phyloP scores from a whole-genome alignment of 2,113 vertebrate species.

The Xenus cinereus region DNA sequence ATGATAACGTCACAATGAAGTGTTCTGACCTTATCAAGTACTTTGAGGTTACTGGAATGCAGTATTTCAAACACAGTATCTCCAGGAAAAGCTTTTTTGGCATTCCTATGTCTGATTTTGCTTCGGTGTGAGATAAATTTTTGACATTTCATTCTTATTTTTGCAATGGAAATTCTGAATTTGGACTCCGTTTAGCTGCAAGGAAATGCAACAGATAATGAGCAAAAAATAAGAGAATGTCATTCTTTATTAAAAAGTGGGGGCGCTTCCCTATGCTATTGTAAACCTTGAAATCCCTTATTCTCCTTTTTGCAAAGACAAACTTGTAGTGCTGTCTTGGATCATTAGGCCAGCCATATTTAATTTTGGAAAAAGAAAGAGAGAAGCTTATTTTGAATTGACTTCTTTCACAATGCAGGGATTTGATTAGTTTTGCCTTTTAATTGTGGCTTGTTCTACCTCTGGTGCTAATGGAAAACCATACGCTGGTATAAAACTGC shows the following conservation, averaged over 20 bases:
- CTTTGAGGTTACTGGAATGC: background rate
- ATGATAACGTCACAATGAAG: background rate
- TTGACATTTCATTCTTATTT: background rate
- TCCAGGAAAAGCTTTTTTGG: background rate
- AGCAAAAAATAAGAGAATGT: background rate
- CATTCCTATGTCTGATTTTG: background rate
- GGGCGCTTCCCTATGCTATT: accelerated
- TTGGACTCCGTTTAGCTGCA: background rate
- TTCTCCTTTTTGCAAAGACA: background rate
- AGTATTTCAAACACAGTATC: background rate
- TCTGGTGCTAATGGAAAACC: background rate
- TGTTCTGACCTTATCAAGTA: background rate
- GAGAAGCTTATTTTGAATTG: background rate
- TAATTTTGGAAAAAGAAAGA: background rate
- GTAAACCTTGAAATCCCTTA: background rate
- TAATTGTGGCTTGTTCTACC: background rate
- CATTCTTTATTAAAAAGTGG: background rate
- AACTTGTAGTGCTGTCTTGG: background rate
- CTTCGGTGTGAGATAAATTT: background rate
- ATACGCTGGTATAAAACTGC: background rate
- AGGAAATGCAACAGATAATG: background rate
- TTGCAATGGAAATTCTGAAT: background rate
- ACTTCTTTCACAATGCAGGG: background rate
- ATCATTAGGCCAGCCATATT: background rate
- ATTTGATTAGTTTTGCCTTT: background rate